These are phyloP conservation scores for Catocala fraxini DNA, from an alignment of 2,888 invertebrate genomes.

Conservation along the genomic window DNA sequence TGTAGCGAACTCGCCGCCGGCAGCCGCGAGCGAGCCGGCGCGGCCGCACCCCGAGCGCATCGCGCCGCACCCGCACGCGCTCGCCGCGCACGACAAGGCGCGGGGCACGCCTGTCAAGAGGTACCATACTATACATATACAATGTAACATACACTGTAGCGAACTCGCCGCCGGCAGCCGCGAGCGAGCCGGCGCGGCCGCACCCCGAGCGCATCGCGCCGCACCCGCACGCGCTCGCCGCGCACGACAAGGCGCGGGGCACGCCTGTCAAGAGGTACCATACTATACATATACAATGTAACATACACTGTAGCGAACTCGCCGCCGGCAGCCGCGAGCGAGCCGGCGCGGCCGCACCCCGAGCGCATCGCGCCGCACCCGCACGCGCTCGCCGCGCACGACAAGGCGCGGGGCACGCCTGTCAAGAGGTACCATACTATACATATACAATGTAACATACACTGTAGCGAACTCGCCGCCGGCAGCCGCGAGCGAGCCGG, in stretches of 20 bases:
- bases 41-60: constrained; percentile 97
- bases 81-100: constrained; percentile 50
- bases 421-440: constrained; percentile 88
- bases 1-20: constrained; percentile 94
- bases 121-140: constrained; percentile 37
- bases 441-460: no score
- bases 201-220: constrained; percentile 98
- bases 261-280: constrained; percentile 92
- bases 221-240: constrained; percentile 84
- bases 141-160: constrained; percentile 79
- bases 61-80: constrained; percentile 90
- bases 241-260: constrained; percentile 72
- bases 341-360: constrained; percentile 91
- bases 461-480: no score
- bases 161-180: constrained; percentile 91
- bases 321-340: constrained; percentile 86
- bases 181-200: constrained; percentile 82
- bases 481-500: no score
- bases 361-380: constrained; percentile 95
- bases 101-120: constrained; percentile 93
- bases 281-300: background rate
- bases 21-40: constrained; percentile 59
- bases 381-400: constrained; percentile 75
- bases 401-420: constrained; percentile 88
- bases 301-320: constrained; percentile 90